A percentile compares a stretch with the other conserved stretches of the same genome.
These are phyloP conservation scores for Malachius bipustulatus DNA, from an alignment of 2,888 invertebrate genomes.

Conservation along the genomic window DNA sequence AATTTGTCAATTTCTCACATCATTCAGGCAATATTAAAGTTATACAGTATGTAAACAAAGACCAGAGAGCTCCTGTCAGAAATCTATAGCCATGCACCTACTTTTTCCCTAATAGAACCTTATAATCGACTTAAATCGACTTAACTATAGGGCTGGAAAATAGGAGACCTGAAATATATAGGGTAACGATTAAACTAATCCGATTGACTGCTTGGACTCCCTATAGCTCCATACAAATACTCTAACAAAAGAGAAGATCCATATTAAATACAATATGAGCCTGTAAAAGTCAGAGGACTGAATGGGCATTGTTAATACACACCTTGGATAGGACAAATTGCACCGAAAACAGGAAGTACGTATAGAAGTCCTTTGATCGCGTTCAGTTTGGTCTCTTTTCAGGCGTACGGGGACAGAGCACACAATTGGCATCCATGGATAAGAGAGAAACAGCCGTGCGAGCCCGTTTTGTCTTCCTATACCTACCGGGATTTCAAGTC, in stretches of 20 bases:
- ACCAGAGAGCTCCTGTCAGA: no score
- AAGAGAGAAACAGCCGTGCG: no score
- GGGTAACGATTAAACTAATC: conserved; percentile 29
- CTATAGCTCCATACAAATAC: conserved; percentile 4
- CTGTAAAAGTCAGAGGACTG: conserved; percentile 35
- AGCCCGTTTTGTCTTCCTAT: no score
- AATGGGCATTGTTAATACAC: conserved; percentile 34
- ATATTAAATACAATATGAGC: conserved; percentile 37
- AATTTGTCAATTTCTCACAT: no score
- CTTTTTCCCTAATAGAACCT: no score
- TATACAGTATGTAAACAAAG: no score
- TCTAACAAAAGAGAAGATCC: conserved; percentile 25
- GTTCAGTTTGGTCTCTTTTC: conserved; percentile 29
- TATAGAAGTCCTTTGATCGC: conserved; percentile 34
- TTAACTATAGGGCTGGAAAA: conserved; percentile 1
- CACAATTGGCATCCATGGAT: no score
- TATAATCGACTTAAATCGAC: no score
- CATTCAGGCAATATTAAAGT: no score
- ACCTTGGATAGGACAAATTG: conserved; percentile 38
- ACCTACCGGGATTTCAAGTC: no score
- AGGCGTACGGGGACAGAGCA: no score
- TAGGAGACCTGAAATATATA: conserved; percentile 14
- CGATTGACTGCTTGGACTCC: conserved; percentile 28
- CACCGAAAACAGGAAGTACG: conserved; percentile 40
- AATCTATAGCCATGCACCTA: no score